Evolutionary conservation across 2,888 invertebrate genomes (phyloP).

Genomic region (Brenthis daphne): DNA sequence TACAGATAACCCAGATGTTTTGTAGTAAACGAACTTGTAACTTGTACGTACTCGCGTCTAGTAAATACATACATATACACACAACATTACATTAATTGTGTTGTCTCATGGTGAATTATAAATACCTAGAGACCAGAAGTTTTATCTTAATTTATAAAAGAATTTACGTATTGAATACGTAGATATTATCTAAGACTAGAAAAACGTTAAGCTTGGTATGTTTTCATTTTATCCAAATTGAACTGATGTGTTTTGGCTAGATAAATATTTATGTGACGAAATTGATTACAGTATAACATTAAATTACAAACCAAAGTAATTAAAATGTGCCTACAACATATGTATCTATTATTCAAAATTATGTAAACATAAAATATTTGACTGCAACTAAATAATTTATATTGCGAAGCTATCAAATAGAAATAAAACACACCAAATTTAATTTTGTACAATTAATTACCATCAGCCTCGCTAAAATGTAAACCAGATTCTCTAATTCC

Average conservation of each 20-base stretch:
- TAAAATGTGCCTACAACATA: conserved; percentile 9
- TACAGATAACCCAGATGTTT: no score
- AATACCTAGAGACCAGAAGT: no score
- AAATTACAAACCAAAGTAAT: conserved; percentile 3
- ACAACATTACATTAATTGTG: no score
- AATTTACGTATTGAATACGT: no score
- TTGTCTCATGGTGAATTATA: no score
- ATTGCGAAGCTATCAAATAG: not conserved
- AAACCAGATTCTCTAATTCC: not conserved
- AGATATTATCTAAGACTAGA: no score
- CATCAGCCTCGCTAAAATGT: not conserved
- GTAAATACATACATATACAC: no score
- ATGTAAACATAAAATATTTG: conserved; percentile 6
- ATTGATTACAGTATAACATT: conserved; percentile 1
- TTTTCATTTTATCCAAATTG: no score
- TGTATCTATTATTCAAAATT: conserved; percentile 7
- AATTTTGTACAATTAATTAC: not conserved
- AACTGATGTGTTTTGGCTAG: not conserved
- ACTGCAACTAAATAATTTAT: conserved; percentile 6
- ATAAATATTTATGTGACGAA: not conserved
- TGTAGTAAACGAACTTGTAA: no score
- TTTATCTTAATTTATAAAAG: no score
- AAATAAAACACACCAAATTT: not conserved
- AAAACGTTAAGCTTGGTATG: no score
- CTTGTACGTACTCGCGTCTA: no score